A percentile compares a stretch with the other conserved stretches of the same genome.
These are phyloP conservation scores for Ostrea edulis DNA, from an alignment of 1,140 invertebrate species.

Conservation along the genomic window DNA sequence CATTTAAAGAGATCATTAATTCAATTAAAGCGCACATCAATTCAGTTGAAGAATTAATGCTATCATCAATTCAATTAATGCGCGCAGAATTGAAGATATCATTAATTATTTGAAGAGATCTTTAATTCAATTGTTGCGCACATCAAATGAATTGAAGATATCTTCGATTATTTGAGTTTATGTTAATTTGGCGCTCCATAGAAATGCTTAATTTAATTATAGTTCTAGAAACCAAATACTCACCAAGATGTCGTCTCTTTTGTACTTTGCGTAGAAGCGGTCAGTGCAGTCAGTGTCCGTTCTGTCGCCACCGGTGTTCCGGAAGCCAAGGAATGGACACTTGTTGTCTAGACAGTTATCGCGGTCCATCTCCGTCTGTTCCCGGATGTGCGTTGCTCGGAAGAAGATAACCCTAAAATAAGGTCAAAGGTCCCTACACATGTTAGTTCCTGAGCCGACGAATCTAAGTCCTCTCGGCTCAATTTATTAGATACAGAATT, in stretches of 20 bases:
- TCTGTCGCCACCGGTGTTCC: neutral
- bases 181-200: too few species aligned
- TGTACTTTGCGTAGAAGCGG: constrained; percentile 13
- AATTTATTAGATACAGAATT: neutral
- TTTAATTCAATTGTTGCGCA: too few species aligned
- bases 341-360: neutral
- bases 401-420: neutral
- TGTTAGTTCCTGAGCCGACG: neutral
- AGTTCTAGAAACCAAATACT: neutral
- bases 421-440: neutral
- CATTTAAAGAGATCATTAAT: too few species aligned
- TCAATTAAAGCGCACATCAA: too few species aligned
- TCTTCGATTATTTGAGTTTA: too few species aligned
- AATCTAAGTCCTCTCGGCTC: neutral
- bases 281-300: neutral
- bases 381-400: neutral
- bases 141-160: too few species aligned
- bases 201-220: too few species aligned
- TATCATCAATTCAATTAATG: too few species aligned
- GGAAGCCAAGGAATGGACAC: neutral
- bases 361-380: neutral
- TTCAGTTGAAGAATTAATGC: too few species aligned
- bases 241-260: neutral
- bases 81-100: too few species aligned
- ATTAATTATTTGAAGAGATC: too few species aligned